Percentiles rank a stretch among this genome's conserved stretches.
Conservation (phyloP, 2,888 invertebrate species). For the Aphrophora alni region DNA sequence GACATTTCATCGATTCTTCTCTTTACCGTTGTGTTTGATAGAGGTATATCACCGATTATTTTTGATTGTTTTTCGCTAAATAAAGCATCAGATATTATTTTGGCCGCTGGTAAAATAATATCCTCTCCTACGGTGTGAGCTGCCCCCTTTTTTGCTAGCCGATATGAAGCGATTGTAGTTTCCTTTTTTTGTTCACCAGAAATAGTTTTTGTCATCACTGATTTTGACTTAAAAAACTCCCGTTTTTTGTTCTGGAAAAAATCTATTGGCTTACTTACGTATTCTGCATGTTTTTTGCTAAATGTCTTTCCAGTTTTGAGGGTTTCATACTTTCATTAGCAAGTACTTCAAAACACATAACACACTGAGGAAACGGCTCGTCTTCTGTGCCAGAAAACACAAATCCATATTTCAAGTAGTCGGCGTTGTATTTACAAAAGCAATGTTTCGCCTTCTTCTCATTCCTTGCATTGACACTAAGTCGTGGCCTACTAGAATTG, state of each 20-base stretch:
- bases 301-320: no score
- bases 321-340: slow-evolving; percentile 48
- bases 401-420: slow-evolving; percentile 48
- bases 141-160: slow-evolving; percentile 42
- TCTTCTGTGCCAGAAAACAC: slow-evolving; percentile 44
- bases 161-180: slow-evolving; percentile 25
- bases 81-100: slow-evolving; percentile 23
- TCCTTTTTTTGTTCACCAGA: no score
- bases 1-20: slow-evolving; percentile 27
- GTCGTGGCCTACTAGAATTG: no score
- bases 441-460: no score
- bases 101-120: slow-evolving; percentile 34
- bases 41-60: neutral
- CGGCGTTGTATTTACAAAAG: neutral
- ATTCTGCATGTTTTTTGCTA: slow-evolving; percentile 44
- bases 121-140: slow-evolving; percentile 33
- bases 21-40: slow-evolving; percentile 26
- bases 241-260: no score
- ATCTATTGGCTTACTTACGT: slow-evolving; percentile 1
- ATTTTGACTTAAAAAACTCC: slow-evolving; percentile 42
- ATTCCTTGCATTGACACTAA: no score
- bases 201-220: slow-evolving; percentile 36
- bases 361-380: slow-evolving; percentile 46
- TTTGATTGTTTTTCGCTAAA: slow-evolving; percentile 27
- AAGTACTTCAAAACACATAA: slow-evolving; percentile 48